These are phyloP conservation scores for Megalops cyprinoides DNA, from an alignment of 2,797 vertebrate genomes.

Conservation along the genomic window DNA sequence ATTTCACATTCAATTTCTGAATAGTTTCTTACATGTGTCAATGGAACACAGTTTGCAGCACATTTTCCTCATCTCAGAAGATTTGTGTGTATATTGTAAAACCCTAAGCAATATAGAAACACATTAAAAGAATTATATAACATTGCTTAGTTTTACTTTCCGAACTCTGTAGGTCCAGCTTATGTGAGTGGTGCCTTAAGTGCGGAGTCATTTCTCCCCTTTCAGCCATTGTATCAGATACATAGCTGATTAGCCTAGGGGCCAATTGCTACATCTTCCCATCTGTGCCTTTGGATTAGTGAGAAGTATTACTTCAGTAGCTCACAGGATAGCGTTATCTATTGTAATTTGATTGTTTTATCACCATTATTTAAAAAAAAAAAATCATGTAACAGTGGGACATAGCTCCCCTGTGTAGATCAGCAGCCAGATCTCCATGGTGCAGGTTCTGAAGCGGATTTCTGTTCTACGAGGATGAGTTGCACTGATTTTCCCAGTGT, in stretches of 20 bases:
- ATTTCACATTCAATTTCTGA: not conserved
- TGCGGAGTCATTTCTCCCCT: too few species aligned
- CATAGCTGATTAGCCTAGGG: not conserved
- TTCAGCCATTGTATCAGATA: too few species aligned
- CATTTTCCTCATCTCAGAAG: too few species aligned
- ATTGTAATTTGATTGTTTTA: too few species aligned
- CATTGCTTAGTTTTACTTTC: too few species aligned
- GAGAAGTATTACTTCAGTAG: slow-evolving; percentile 13
- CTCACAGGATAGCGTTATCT: not conserved
- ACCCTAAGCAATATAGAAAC: too few species aligned
- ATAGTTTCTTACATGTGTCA: not conserved
- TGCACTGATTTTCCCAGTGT: not conserved
- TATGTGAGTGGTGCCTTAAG: too few species aligned
- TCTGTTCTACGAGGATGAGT: not conserved
- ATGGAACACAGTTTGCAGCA: not conserved
- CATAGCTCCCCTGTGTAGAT: not conserved
- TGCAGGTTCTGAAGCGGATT: not conserved
- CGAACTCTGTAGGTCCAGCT: too few species aligned
- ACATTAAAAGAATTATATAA: too few species aligned
- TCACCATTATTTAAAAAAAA: too few species aligned
- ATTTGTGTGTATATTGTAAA: too few species aligned
- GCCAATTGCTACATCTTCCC: not conserved
- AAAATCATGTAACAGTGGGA: not conserved
- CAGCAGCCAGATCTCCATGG: not conserved
- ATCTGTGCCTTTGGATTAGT: not conserved